A percentile compares a stretch with the other conserved stretches of the same genome.
These are phyloP conservation scores for Cynocephalus volans DNA, from an alignment of 2,113 vertebrate species.

Conservation along the genomic window DNA sequence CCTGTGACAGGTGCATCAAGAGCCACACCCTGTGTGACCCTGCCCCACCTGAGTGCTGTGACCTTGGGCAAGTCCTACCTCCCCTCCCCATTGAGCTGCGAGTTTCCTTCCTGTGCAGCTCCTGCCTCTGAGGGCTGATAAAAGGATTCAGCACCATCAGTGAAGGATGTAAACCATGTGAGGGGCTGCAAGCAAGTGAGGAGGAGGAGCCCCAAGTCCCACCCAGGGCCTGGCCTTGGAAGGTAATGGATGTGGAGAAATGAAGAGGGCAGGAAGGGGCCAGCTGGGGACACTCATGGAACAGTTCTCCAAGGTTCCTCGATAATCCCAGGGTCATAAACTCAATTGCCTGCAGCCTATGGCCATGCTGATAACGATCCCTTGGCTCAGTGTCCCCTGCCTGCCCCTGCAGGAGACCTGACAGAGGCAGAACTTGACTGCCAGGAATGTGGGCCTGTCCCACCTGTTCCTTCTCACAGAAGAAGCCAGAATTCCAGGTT, in stretches of 20 bases:
- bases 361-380: neutral
- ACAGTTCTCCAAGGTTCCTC: neutral
- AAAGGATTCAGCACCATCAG: too few species aligned
- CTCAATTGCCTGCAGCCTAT: neutral
- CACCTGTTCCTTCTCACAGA: neutral
- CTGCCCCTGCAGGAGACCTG: neutral
- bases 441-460: neutral
- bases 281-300: neutral
- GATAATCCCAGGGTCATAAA: neutral
- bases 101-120: neutral
- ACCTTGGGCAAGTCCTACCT: neutral
- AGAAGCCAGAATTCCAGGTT: conserved; percentile 23
- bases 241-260: neutral
- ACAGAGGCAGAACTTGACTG: neutral
- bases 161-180: too few species aligned
- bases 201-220: too few species aligned
- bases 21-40: neutral
- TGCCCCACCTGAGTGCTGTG: neutral
- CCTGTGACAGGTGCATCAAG: neutral
- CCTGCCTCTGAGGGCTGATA: neutral
- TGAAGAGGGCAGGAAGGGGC: neutral
- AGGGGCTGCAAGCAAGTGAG: rapidly evolving
- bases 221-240: neutral
- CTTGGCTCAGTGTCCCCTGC: neutral
- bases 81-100: neutral